Base-by-base conservation (phyloP, 2,797 vertebrate species). In the Spinus pinus region DNA sequence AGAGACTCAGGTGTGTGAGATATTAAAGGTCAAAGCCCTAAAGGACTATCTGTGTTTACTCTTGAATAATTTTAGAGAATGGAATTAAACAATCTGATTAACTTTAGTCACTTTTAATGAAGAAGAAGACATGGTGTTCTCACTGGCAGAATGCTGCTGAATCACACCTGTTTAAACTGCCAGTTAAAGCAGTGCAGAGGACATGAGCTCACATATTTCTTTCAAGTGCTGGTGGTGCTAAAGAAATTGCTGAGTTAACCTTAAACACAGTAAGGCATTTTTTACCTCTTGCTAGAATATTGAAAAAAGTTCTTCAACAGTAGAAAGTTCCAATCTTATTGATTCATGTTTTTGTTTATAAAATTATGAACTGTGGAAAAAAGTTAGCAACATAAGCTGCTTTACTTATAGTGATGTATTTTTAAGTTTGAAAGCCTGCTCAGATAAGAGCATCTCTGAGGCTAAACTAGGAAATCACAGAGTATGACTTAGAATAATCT, bases 51-150 rank as follows among this genome's bases (percentile, higher is more conserved):
- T 41, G 7, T 86, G 58, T 84, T 93, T 81, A 79, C 35, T 58
- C 49, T 56, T 62, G 35, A 90, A 90, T 46, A 72, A 72, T 94
- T 94, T 81, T 61, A 74, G 58, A 33, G 39, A 47, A 50, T 47
- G 31, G 22, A 94, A 92, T 93, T 65, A 85, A 94, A 81, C 39
- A 81, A 69, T 62, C 60, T 58, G 8, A 88, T 93, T 88, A 86
- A 92, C 54, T 84, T 88, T 3, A 70, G 58, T 83, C 42, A 79
- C 21, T 58, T 94, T 25, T 69, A 46, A 66, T 82, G 58, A 81
- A 86, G 73, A 90, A 85, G 28, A 51, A 30, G 35, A 75, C 20
- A 50, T 71, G 27, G 30, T 79, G 27, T 51, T 85, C 51, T 69
- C 25, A 31, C 16, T 75, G 54, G 57, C 77, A 72, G 35, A 65